Percentiles rank a stretch among this genome's conserved stretches.
These are phyloP conservation scores for Hycleus phaleratus DNA, from an alignment of 1,140 invertebrate genomes.

Conservation along the genomic window DNA sequence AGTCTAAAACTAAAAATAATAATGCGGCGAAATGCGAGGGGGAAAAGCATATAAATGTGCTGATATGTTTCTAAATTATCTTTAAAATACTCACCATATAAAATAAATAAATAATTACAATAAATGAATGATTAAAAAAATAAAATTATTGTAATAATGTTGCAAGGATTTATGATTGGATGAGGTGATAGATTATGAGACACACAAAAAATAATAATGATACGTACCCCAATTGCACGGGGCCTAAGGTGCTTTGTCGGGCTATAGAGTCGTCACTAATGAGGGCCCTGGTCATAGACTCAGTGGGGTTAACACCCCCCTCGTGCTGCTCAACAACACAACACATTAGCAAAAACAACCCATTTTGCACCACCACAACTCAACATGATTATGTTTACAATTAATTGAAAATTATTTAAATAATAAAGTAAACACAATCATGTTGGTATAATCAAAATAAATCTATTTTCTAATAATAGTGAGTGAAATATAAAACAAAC, in stretches of 20 bases:
- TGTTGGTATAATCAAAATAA: conserved; percentile 11
- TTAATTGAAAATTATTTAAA: neutral
- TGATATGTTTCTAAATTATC: no score
- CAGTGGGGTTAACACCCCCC: conserved; percentile 80
- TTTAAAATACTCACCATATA: no score
- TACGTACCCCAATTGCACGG: conserved; percentile 88
- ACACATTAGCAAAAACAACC: conserved; percentile 43
- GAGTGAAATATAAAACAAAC: conserved; percentile 2
- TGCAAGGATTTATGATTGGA: neutral
- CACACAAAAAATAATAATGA: conserved; percentile 15
- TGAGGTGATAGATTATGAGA: conserved; percentile 1
- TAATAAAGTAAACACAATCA: conserved; percentile 16
- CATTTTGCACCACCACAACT: conserved; percentile 22
- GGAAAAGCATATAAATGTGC: no score
- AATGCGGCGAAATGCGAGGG: neutral
- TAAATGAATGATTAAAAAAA: neutral
- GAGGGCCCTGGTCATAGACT: conserved; percentile 84
- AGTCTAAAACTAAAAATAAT: neutral
- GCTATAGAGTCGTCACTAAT: conserved; percentile 81
- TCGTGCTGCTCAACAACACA: conserved; percentile 73
- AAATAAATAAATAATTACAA: neutral
- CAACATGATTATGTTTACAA: conserved; percentile 7
- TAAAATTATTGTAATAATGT: neutral
- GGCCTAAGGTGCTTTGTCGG: conserved; percentile 68
- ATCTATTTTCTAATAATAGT: conserved; percentile 14